Base-by-base conservation (phyloP, 1,140 invertebrate species). In the Galleria mellonella region DNA sequence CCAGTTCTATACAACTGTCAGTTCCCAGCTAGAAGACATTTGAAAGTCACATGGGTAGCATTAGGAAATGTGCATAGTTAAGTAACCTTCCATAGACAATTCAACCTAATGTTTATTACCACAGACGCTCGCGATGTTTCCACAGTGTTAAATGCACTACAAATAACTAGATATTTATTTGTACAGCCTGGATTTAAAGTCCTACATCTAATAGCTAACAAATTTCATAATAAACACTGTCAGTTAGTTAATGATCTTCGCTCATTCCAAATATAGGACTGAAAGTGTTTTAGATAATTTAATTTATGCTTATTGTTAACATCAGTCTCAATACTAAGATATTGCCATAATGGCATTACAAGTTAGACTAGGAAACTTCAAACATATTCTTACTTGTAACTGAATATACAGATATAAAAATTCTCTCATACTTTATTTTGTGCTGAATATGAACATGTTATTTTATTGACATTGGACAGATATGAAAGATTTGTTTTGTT, bases 111-210 rank as follows among this genome's bases (percentile, higher is more conserved):
- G 61, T 66, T 63, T 78, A 78, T 73, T 52, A 75, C 68, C 68
- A 77, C 67, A 69, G 63, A 78, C 56, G 51, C 69, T 60, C 71
- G 78, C 63, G 67, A 75, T 76, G 59, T 56, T 51, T 68, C 53
- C 71, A 75, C 68, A 70, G 82, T 76, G 72, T 79, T 74, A 79
- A 79, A 72, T 79, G 72, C 67, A 79, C 77, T 83, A 83, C 77
- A 71, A 79, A 73, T 79, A 75, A 81, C 74, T 82, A 78, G 55
- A 72, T 75, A 71, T 67, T 67, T 69, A 73, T 82, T 81, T 84
- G 69, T 84, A 82, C 75, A 82, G 77, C 72, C 71, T 66, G 72
- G 53, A 81, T 79, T 83, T 61, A 75, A 79, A 81, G 51, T 76
- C 64, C 79, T 83, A 83, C 64, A 56, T 69, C 77, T 82, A 82